A percentile compares a stretch with the other conserved stretches of the same genome.
phyloP scores from a whole-genome alignment of 2,113 vertebrate species.

The Calidris pugnax region DNA sequence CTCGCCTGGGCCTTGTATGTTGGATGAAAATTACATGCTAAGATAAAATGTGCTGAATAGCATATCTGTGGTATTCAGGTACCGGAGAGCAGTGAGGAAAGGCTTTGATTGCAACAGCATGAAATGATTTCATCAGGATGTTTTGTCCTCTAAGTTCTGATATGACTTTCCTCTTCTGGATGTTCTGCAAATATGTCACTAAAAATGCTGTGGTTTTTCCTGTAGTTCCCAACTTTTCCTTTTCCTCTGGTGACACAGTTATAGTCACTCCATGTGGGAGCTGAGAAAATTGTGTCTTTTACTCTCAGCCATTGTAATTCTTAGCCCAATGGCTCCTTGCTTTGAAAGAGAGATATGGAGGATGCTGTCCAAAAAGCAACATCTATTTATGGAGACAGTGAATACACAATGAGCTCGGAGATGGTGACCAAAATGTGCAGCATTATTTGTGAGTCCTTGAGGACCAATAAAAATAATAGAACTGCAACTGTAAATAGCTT shows the following conservation, averaged over 20 bases:
- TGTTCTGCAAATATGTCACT: neutral
- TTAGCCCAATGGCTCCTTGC: neutral
- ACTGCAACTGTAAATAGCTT: slow-evolving; percentile 61
- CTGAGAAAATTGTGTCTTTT: neutral
- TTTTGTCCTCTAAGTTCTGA: neutral
- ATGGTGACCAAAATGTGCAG: slow-evolving; percentile 17
- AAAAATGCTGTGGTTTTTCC: neutral
- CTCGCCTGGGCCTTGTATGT: neutral
- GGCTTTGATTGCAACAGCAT: neutral
- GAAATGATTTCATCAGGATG: neutral
- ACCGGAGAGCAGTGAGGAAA: neutral
- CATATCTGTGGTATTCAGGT: neutral
- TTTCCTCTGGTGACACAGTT: neutral
- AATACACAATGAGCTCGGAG: neutral
- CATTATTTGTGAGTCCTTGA: slow-evolving; percentile 49
- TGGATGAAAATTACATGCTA: neutral
- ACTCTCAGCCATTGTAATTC: neutral
- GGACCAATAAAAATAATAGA: slow-evolving; percentile 56
- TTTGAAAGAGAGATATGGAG: slow-evolving; percentile 4
- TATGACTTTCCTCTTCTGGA: neutral
- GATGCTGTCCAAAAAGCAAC: neutral
- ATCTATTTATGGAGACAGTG: slow-evolving; percentile 25
- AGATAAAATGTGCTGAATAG: neutral
- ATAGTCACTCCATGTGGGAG: neutral
- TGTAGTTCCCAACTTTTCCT: neutral